phyloP scores from a whole-genome alignment of 2,797 vertebrate genomes.

The Acipenser oxyrinchus region DNA sequence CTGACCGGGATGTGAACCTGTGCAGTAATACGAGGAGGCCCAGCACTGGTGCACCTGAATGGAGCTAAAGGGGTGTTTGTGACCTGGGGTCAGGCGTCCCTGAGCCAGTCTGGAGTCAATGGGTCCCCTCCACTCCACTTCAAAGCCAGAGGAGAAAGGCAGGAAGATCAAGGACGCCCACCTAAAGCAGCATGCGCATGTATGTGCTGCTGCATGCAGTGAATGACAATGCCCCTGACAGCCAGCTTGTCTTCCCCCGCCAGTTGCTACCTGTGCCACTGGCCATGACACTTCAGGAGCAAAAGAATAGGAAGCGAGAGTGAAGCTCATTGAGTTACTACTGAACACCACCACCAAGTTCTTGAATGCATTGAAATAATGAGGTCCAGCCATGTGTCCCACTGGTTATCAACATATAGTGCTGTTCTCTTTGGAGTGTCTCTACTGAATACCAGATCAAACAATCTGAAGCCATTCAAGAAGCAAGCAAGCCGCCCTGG shows the following conservation, averaged over 20 bases:
- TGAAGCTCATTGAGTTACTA: too few species aligned
- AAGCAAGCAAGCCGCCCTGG: too few species aligned
- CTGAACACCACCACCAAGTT: too few species aligned
- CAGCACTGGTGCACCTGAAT: background rate
- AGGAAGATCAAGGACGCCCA: conserved; percentile 10
- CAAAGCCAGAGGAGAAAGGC: conserved; percentile 68
- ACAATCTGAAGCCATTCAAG: too few species aligned
- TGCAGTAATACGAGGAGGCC: background rate
- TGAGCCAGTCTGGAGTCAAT: background rate
- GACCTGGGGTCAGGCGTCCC: background rate
- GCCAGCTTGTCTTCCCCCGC: conserved; percentile 47
- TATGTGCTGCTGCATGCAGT: conserved; percentile 40
- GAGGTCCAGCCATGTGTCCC: too few species aligned
- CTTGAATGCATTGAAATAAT: too few species aligned
- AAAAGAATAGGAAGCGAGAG: conserved; percentile 47
- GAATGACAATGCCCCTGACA: conserved; percentile 62
- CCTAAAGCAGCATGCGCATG: conserved; percentile 45
- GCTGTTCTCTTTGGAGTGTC: too few species aligned
- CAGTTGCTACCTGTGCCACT: conserved; percentile 31
- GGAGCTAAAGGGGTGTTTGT: background rate
- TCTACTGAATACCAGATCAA: too few species aligned
- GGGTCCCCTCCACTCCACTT: conserved; percentile 49
- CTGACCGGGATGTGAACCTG: background rate
- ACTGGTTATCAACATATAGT: too few species aligned
- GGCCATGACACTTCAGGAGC: conserved; percentile 29